Evolutionary conservation across 2,888 invertebrate species (phyloP), one percentile per base, ranked within the genome.

Genomic region (Philonicus albiceps): DNA sequence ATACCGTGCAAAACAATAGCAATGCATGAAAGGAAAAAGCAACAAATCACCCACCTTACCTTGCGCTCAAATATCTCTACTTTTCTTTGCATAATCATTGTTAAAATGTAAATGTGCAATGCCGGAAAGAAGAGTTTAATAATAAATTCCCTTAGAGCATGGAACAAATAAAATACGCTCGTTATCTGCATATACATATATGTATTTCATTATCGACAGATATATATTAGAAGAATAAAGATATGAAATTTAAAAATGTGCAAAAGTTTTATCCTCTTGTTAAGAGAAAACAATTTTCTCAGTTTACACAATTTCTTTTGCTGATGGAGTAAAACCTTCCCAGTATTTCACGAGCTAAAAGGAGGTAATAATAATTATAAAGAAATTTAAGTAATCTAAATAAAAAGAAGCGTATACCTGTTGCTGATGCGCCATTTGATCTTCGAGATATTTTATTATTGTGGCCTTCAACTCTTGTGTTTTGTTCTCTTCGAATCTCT

Each of bases 281-380:
- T 64, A 19, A 27, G 64, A 64, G 64, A 64, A 64, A 64, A 27
- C 64, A 64, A 22, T 27, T 64, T n/a, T 22, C 27, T 40, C 4
- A 78, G 34, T 88, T 96, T 95, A 97, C 93, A 96, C 96, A 92
- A 98, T 97, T 89, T 97, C 96, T 91, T 97, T 96, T 30, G 98
- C 98, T 92, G 98, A 98, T 0, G 99, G 99, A 89, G 98, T 93
- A 93, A 99, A 99, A 30, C 96, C 95, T 93, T 99, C 98, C 99
- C 84, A 91, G 89, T 91, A 91, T 81, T 90, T 91, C 72, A 91
- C 90, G 5, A 92, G 91, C 92, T 91, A 85, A 84, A 88, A 88
- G n/a, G 30, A 53, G 88, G 76, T 88, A 88, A 84, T 40, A 74
- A 40, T n/a, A 72, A 31, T 86, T 85, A 87, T 86, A 81, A 73